Conservation (phyloP, 2,113 vertebrate species). For the Otus sunia region DNA sequence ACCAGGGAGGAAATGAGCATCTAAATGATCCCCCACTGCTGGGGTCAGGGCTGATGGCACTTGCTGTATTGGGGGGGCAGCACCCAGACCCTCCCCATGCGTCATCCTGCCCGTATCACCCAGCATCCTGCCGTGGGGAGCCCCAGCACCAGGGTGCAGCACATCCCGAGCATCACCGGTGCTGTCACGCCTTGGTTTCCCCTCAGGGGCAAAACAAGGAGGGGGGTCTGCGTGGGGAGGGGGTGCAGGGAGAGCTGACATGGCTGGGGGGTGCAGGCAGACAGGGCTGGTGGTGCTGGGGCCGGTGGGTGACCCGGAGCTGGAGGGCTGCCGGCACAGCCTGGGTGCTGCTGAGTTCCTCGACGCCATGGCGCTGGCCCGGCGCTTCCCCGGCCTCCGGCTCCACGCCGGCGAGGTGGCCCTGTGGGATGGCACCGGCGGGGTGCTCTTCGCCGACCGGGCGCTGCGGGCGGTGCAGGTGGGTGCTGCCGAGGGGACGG, state of each 20-base stretch:
- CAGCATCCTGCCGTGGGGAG: accelerated
- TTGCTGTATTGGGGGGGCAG: neutral
- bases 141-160: neutral
- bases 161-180: neutral
- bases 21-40: neutral
- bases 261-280: constrained; percentile 2
- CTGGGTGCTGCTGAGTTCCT: neutral
- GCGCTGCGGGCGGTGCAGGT: constrained; percentile 85
- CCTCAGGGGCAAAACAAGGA: neutral
- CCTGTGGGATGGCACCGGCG: constrained; percentile 78
- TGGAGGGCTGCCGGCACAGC: constrained; percentile 68
- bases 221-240: accelerated
- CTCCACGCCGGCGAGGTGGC: constrained; percentile 73
- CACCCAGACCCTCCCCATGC: accelerated
- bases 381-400: constrained; percentile 77
- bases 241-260: neutral
- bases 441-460: constrained; percentile 86
- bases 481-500: neutral
- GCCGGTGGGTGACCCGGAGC: constrained; percentile 50
- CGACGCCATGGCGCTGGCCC: constrained; percentile 57
- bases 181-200: neutral
- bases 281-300: constrained; percentile 85
- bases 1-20: constrained; percentile 4
- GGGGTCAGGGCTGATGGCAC: neutral
- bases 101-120: neutral